Evolutionary conservation across 2,888 invertebrate genomes (phyloP).

Genomic region (Himalopsyche kuldschensis): DNA sequence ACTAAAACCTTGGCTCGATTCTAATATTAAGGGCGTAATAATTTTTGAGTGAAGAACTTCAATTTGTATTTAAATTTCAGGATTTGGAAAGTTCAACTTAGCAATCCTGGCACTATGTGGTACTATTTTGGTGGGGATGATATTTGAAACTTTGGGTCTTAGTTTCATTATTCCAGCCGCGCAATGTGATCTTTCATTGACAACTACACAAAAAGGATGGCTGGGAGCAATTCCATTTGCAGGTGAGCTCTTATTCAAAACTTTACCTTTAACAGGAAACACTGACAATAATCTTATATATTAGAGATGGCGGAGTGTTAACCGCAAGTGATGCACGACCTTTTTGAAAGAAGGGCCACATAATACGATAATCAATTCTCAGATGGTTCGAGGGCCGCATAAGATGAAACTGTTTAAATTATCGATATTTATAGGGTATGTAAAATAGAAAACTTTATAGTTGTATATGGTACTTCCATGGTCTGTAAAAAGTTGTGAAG

Average conservation of each 20-base stretch:
- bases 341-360: too few species aligned
- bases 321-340: too few species aligned
- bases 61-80: constrained; percentile 44
- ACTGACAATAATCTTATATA: not conserved
- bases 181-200: constrained; percentile 67
- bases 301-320: not conserved
- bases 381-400: too few species aligned
- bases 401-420: too few species aligned
- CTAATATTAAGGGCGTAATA: too few species aligned
- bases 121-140: constrained; percentile 66
- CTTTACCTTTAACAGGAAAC: not conserved
- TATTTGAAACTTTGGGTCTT: constrained; percentile 67
- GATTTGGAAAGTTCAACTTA: constrained; percentile 66
- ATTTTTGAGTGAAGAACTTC: not conserved
- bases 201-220: constrained; percentile 63
- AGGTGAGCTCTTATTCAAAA: constrained; percentile 50
- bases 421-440: too few species aligned
- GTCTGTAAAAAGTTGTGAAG: too few species aligned
- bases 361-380: too few species aligned
- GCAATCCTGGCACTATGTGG: constrained; percentile 64
- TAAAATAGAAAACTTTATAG: too few species aligned
- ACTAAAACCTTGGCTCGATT: too few species aligned
- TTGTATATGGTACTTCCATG: too few species aligned
- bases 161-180: constrained; percentile 69
- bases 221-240: constrained; percentile 68